Conservation (phyloP, 2,797 vertebrate genomes). For the Chelonia mydas region DNA sequence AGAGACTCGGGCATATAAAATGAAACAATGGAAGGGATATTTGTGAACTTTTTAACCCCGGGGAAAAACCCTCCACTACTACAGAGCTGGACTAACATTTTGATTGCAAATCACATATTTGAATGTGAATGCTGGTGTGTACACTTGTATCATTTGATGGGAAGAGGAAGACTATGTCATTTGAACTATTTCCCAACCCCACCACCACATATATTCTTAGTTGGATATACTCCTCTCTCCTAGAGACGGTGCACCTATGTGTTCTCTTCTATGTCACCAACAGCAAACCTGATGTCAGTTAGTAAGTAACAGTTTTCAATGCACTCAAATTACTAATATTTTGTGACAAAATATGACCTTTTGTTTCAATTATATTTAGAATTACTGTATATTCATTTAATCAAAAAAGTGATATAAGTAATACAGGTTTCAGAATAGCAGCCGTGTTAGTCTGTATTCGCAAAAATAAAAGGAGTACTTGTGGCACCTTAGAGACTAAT, state of each 20-base stretch:
- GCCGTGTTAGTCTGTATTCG: too few relatives aligned
- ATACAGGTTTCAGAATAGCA: too few relatives aligned
- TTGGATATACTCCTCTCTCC: not conserved
- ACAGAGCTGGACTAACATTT: not conserved
- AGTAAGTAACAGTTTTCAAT: not conserved
- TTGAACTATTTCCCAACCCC: not conserved
- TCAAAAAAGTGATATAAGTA: not conserved
- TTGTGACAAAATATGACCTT: not conserved
- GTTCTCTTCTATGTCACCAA: not conserved
- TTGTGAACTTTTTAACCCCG: conserved; percentile 1
- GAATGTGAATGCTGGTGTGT: not conserved
- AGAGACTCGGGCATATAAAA: conserved; percentile 55
- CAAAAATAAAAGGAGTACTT: too few relatives aligned
- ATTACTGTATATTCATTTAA: not conserved
- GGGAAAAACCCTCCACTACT: not conserved
- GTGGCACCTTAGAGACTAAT: too few relatives aligned
- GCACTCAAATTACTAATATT: not conserved
- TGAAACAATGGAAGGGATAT: not conserved
- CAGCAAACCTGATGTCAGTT: not conserved
- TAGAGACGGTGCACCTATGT: accelerated
- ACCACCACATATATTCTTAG: not conserved
- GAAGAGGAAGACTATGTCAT: not conserved
- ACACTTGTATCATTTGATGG: not conserved
- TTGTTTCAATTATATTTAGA: not conserved
- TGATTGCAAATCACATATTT: not conserved